These are phyloP conservation scores for Embidobia sp. DNA, from an alignment of 2,888 invertebrate species.

Conservation along the genomic window DNA sequence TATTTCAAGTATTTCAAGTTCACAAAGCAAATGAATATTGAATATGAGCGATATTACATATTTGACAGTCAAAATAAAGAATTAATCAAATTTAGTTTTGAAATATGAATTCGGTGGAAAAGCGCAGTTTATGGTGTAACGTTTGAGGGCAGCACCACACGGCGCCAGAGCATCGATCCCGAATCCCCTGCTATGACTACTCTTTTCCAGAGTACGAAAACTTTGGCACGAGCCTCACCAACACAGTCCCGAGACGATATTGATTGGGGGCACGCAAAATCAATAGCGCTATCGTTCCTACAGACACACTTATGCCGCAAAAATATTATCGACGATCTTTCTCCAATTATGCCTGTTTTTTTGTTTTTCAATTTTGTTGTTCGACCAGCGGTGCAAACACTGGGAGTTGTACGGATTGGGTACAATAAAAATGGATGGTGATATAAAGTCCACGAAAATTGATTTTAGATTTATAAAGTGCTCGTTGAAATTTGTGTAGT, in stretches of 20 bases:
- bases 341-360: constrained; percentile 26
- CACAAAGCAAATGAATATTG: too few species aligned
- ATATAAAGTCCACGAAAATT: neutral
- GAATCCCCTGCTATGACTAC: constrained; percentile 53
- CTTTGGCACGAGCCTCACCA: constrained; percentile 69
- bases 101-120: constrained; percentile 52
- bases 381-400: neutral
- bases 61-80: too few species aligned
- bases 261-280: constrained; percentile 68
- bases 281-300: constrained; percentile 64
- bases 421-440: neutral
- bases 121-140: constrained; percentile 66
- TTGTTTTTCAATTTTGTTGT: constrained; percentile 12
- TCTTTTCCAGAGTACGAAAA: constrained; percentile 70
- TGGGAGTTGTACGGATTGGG: neutral
- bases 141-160: constrained; percentile 74
- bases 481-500: neutral
- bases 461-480: constrained; percentile 9
- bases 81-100: constrained; percentile 4
- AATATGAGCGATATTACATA: too few species aligned
- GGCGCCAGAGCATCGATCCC: constrained; percentile 73
- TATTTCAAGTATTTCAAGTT: too few species aligned
- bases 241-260: constrained; percentile 67
- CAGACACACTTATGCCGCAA: constrained; percentile 46
- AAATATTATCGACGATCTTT: constrained; percentile 45